Conservation (phyloP, 2,797 vertebrate species). For the Acomys russatus region DNA sequence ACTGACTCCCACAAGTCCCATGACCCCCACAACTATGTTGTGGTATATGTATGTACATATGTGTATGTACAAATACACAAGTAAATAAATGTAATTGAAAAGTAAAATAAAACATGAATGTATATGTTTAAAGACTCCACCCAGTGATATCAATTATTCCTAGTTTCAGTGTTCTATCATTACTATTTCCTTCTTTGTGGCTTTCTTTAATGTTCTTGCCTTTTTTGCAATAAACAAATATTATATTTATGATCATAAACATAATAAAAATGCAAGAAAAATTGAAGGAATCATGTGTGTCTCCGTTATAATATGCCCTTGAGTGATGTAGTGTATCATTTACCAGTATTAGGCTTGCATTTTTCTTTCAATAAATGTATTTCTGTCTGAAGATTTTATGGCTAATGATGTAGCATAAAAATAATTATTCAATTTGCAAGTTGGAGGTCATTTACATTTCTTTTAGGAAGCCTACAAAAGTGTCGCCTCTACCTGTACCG, state of each 20-base stretch:
- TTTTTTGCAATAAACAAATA: neutral
- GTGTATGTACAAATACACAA: neutral
- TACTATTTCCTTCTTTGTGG: neutral
- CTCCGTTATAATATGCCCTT: constrained; percentile 5
- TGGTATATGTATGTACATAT: neutral
- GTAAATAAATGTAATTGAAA: neutral
- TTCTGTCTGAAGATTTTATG: constrained; percentile 55
- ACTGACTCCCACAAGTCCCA: neutral
- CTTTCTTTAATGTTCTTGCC: neutral
- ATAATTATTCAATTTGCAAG: constrained; percentile 69
- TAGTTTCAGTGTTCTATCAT: neutral
- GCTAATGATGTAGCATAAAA: constrained; percentile 69
- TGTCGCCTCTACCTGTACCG: constrained; percentile 24
- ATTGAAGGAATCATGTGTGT: neutral
- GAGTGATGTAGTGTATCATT: constrained; percentile 22
- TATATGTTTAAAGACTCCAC: neutral
- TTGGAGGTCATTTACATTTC: constrained; percentile 66
- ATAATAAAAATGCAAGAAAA: constrained; percentile 44
- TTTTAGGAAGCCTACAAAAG: constrained; percentile 45
- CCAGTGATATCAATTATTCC: neutral
- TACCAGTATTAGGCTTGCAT: constrained; percentile 39
- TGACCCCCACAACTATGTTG: neutral
- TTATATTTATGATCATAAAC: constrained; percentile 44
- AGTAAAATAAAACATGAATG: neutral
- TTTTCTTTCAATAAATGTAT: constrained; percentile 60